Percentiles rank a stretch among this genome's conserved stretches.
Conservation (phyloP, 2,113 vertebrate genomes). For the Ochotona princeps region DNA sequence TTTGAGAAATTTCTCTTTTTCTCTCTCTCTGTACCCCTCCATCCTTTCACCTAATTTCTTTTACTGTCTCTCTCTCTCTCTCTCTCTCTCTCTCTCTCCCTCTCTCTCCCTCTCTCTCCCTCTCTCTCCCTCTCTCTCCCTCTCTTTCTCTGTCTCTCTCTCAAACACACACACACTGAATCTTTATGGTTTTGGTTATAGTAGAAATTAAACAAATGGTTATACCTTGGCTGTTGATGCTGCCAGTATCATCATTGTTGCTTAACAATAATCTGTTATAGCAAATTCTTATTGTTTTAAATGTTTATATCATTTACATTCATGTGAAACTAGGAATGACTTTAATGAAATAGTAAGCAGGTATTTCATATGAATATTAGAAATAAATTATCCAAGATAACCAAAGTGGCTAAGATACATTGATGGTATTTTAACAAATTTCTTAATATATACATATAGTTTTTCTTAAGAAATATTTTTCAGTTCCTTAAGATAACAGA, state of each 20-base stretch:
- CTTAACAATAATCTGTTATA: neutral
- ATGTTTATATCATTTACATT: neutral
- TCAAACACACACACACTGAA: too few species aligned
- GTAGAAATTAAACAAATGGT: neutral
- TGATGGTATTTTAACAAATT: neutral
- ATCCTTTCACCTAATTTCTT: too few species aligned
- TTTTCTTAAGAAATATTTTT: neutral
- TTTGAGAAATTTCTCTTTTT: neutral
- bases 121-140: too few species aligned
- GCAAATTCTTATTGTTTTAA: neutral
- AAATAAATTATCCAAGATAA: neutral
- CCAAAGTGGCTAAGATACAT: neutral
- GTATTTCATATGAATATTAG: slow-evolving; percentile 15
- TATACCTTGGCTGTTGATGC: neutral
- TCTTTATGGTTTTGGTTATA: neutral
- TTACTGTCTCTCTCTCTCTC: too few species aligned
- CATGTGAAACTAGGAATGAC: neutral
- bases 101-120: too few species aligned
- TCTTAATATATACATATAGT: neutral
- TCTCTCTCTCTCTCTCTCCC: too few species aligned
- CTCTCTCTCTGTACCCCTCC: too few species aligned
- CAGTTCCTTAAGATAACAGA: neutral
- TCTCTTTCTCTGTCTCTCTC: too few species aligned
- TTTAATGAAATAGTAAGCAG: neutral
- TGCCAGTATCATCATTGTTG: neutral